Percentiles rank a stretch among this genome's conserved stretches.
Conservation (phyloP, 2,113 vertebrate species). For the Ochotona curzoniae region DNA sequence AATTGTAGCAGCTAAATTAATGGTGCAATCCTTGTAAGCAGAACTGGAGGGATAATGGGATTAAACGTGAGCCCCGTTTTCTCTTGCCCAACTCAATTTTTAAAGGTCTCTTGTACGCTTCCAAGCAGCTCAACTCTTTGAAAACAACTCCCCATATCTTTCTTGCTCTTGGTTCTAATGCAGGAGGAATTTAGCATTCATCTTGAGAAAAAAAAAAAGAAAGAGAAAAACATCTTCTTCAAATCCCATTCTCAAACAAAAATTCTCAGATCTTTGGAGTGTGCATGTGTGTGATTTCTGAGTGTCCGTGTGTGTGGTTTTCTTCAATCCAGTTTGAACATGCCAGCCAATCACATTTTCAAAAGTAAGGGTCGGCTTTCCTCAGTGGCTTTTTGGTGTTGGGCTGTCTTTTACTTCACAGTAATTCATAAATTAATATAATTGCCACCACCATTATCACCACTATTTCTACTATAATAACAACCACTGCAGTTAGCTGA, state of each 20-base stretch:
- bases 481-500: background rate
- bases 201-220: background rate
- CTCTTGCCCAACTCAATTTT: background rate
- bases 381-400: background rate
- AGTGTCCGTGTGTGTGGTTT: background rate
- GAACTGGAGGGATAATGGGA: background rate
- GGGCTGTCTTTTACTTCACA: background rate
- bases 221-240: background rate
- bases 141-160: background rate
- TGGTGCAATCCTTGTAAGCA: too few species aligned
- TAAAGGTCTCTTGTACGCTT: background rate
- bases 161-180: background rate
- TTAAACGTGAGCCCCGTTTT: background rate
- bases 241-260: background rate
- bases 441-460: background rate
- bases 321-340: background rate
- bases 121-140: background rate
- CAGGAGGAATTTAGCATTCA: background rate
- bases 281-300: background rate
- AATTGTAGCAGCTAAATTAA: background rate
- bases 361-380: background rate
- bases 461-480: background rate
- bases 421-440: background rate
- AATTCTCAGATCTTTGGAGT: background rate
- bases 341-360: background rate